These are phyloP conservation scores for Villa cingulata DNA, from an alignment of 2,888 invertebrate species.

Conservation along the genomic window DNA sequence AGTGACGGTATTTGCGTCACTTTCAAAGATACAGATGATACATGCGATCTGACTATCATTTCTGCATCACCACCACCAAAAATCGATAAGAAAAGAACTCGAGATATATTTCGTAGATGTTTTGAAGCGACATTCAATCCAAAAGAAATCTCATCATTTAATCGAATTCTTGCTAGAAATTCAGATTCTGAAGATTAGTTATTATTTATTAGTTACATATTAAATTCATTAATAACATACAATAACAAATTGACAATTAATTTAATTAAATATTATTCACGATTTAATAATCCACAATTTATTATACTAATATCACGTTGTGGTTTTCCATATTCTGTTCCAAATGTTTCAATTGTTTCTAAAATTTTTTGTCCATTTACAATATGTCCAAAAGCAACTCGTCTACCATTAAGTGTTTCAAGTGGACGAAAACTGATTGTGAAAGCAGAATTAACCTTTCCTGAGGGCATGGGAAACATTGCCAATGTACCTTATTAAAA, in stretches of 20 bases:
- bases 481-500: constrained; percentile 9
- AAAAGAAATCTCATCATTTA: constrained; percentile 37
- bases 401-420: constrained; percentile 18
- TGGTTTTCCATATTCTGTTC: constrained; percentile 24
- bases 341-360: constrained; percentile 21
- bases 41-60: constrained; percentile 14
- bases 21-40: constrained; percentile 18
- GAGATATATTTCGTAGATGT: constrained; percentile 55
- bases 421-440: constrained; percentile 27
- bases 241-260: not conserved
- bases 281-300: constrained; percentile 18
- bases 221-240: not conserved
- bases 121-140: constrained; percentile 60
- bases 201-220: not conserved
- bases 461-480: constrained; percentile 14
- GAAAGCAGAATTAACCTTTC: constrained; percentile 20
- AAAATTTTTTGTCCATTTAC: constrained; percentile 21
- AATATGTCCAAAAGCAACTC: constrained; percentile 26
- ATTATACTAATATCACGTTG: constrained; percentile 22
- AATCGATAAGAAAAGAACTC: constrained; percentile 28
- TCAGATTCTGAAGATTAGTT: constrained; percentile 42
- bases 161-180: constrained; percentile 52
- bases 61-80: constrained; percentile 30
- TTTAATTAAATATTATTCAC: constrained; percentile 21
- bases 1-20: constrained; percentile 13